phyloP scores from a whole-genome alignment of 1,140 invertebrate species.

The Tetragonula clypearis region DNA sequence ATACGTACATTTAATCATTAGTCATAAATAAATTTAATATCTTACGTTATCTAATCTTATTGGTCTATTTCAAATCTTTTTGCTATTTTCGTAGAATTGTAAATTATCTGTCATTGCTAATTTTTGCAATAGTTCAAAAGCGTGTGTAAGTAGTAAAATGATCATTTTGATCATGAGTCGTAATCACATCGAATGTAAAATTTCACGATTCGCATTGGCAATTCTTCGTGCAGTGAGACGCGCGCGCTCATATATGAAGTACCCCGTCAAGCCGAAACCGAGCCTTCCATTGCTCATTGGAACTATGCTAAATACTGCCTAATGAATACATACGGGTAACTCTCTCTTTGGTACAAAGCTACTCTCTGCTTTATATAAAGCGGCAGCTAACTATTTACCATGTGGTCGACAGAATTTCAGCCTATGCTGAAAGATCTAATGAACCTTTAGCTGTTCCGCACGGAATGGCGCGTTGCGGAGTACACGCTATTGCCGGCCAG shows the following conservation, averaged over 20 bases:
- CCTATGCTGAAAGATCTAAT: slow-evolving; percentile 64
- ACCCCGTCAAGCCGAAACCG: not conserved
- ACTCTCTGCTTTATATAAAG: slow-evolving; percentile 70
- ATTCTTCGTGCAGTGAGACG: slow-evolving; percentile 32
- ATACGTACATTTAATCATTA: too few species aligned
- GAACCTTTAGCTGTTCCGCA: slow-evolving; percentile 62
- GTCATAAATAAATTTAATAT: too few species aligned
- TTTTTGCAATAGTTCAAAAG: too few species aligned
- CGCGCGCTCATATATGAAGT: not conserved
- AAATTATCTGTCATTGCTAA: too few species aligned
- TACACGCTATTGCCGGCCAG: slow-evolving; percentile 26
- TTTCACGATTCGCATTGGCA: slow-evolving; percentile 44
- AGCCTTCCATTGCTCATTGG: slow-evolving; percentile 12
- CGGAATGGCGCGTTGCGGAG: not conserved
- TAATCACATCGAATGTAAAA: not conserved
- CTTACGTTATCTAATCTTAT: too few species aligned
- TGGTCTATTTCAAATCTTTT: not conserved
- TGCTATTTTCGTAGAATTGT: not conserved
- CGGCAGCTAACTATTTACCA: slow-evolving; percentile 71
- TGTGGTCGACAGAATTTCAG: slow-evolving; percentile 74
- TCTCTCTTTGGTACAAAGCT: slow-evolving; percentile 78
- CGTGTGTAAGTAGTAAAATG: slow-evolving; percentile 2
- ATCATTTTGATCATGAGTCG: not conserved
- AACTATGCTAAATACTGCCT: slow-evolving; percentile 73
- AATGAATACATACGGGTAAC: slow-evolving; percentile 77